These are phyloP conservation scores for Acromyrmex charruanus DNA, from an alignment of 1,140 invertebrate genomes.

Conservation along the genomic window DNA sequence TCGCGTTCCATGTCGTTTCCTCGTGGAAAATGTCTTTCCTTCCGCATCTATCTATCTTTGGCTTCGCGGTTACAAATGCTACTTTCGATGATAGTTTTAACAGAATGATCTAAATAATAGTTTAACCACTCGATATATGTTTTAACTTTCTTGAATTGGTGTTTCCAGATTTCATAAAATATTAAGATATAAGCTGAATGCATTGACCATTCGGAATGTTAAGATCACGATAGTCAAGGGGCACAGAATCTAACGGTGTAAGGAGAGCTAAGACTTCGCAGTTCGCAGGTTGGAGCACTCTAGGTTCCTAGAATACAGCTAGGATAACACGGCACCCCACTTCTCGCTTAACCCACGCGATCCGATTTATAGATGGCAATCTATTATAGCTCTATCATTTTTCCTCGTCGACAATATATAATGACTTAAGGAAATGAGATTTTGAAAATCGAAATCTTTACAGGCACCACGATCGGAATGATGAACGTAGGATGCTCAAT, in stretches of 20 bases:
- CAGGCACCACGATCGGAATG: constrained; percentile 9
- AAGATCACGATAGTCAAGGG: constrained; percentile 6
- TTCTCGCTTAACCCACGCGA: constrained; percentile 42
- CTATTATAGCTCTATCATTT: constrained; percentile 35
- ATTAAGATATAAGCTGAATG: background rate
- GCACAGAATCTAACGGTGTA: constrained; percentile 56
- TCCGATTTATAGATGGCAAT: constrained; percentile 39
- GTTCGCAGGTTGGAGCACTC: constrained; percentile 38
- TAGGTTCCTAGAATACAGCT: constrained; percentile 37
- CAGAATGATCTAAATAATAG: background rate
- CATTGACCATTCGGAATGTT: background rate
- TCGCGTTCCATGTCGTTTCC: constrained; percentile 11
- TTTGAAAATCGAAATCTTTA: constrained; percentile 50
- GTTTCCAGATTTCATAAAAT: background rate
- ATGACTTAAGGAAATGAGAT: constrained; percentile 35
- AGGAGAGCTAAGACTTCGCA: constrained; percentile 27
- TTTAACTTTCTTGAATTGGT: background rate
- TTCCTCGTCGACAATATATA: constrained; percentile 23
- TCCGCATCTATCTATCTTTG: constrained; percentile 5
- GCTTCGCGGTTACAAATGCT: background rate
- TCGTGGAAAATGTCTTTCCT: constrained; percentile 32
- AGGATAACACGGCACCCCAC: constrained; percentile 20
- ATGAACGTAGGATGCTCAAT: constrained; percentile 39
- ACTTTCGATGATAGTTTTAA: constrained; percentile 54
- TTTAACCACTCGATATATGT: background rate